Base-by-base conservation (phyloP, 2,888 invertebrate genomes). In the Dryomyza anilis region DNA sequence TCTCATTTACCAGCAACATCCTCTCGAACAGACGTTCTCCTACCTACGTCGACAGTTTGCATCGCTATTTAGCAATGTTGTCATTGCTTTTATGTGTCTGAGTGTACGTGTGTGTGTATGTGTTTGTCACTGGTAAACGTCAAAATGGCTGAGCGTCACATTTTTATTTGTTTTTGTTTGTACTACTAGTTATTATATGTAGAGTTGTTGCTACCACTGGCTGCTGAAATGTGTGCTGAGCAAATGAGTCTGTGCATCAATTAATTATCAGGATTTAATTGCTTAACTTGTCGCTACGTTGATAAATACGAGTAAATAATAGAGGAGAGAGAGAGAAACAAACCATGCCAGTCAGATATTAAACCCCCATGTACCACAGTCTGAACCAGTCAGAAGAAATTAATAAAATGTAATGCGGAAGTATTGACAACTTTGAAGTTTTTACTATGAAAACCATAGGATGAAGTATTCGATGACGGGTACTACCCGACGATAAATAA, bases 261-360 rank as follows among this genome's bases (percentile, higher is more conserved):
- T 66, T 68, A 68, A 66, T 66, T 65, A 64, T 61, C 48, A 16
- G 57, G 65, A 65, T 65, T 67, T 67, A 67, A 67, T 67, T 67
- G 67, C 59, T 58, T 58, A 69, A 58, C 62, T 60, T 33, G 60
- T 60, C 52, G 57, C 53, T 61, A 52, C 52, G 46, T 60, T 29
- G 46, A 48, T 36, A 36, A n/a, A 58, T 45, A 43, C 30, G 30
- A 25, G 46, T 16, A 46, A 16, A 25, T 4, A 39, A 39, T 2
- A 7, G 8, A 39, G 46, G 21, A 16, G 16, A 46, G 46, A 46
- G 46, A 16, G 46, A 46, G 46, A 46, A 45, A 19, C 3, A 39
- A 39, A 39, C 7, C 12, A 5, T 4, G 8, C n/a, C n/a, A n/a
- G n/a, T n/a, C n/a, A n/a, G n/a, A n/a, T n/a, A n/a, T n/a, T n/a